A percentile compares a stretch with the other conserved stretches of the same genome.
phyloP scores from a whole-genome alignment of 2,797 vertebrate species.

The Acrocephalus scirpaceus region DNA sequence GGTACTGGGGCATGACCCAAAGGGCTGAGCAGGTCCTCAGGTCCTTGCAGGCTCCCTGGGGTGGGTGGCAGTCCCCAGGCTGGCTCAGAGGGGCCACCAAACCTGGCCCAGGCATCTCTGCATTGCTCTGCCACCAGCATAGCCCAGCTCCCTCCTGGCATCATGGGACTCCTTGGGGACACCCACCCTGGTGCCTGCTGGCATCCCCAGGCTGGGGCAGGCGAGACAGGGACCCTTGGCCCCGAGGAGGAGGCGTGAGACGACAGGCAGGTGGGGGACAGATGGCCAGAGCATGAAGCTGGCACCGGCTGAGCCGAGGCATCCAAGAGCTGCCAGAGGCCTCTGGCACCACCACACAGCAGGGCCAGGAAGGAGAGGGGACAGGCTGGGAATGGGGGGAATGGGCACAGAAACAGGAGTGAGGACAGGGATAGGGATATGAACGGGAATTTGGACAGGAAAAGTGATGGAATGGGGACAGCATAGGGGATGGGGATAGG shows the following conservation, averaged over 20 bases:
- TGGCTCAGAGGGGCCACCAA: not conserved
- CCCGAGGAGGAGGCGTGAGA: not conserved
- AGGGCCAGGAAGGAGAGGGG: not conserved
- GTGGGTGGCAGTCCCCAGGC: not conserved
- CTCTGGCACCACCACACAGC: fast-evolving
- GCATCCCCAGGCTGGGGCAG: not conserved
- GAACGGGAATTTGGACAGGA: not conserved
- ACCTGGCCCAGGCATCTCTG: not conserved
- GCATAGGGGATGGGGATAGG: not conserved
- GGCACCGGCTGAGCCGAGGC: not conserved
- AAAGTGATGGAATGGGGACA: not conserved
- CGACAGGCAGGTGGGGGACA: not conserved
- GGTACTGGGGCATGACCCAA: fast-evolving
- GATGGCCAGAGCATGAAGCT: not conserved
- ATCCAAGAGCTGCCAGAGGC: not conserved
- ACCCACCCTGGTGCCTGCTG: not conserved
- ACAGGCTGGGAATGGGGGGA: not conserved
- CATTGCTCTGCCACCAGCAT: fast-evolving
- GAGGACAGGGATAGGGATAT: not conserved
- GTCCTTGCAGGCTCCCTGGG: not conserved
- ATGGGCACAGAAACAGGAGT: not conserved
- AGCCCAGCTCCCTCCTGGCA: not conserved
- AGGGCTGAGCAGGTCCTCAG: not conserved
- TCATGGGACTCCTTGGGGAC: not conserved
- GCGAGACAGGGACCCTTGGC: not conserved